phyloP scores from a whole-genome alignment of 37 sponge, comb jelly and placozoan genomes.

The Mnemiopsis leidyi region DNA sequence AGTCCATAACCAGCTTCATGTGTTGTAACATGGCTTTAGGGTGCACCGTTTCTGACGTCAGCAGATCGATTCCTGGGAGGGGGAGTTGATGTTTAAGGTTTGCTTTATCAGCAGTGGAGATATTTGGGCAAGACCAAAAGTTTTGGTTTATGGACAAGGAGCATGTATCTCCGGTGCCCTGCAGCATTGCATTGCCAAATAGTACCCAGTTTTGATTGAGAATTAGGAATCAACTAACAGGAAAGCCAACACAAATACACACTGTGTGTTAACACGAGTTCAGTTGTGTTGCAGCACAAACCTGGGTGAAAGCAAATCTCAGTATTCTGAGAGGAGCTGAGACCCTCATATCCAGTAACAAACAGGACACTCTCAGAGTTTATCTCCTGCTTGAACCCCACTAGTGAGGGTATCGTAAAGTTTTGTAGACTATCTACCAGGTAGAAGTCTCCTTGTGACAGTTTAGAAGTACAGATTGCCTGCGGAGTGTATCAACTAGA shows the following conservation, averaged over 20 bases:
- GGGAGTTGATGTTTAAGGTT: too few relatives aligned
- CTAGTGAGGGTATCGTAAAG: background rate
- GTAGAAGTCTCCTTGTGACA: background rate
- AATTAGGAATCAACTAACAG: too few relatives aligned
- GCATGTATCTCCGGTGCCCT: too few relatives aligned
- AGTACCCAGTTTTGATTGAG: too few relatives aligned
- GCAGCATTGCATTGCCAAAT: too few relatives aligned
- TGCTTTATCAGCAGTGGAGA: too few relatives aligned
- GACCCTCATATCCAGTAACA: constrained; percentile 37
- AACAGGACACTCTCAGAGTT: constrained; percentile 48
- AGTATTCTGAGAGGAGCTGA: constrained; percentile 21
- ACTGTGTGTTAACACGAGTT: too few relatives aligned
- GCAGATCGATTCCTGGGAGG: constrained; percentile 35
- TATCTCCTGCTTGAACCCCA: background rate
- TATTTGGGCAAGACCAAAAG: too few relatives aligned
- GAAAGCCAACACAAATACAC: too few relatives aligned
- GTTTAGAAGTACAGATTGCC: constrained; percentile 21
- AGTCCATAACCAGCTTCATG: constrained; percentile 42
- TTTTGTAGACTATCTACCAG: constrained; percentile 25
- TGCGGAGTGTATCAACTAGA: too few relatives aligned
- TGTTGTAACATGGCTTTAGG: constrained; percentile 17
- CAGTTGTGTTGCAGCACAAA: too few relatives aligned
- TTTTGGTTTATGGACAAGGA: too few relatives aligned
- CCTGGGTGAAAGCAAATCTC: constrained; percentile 62
- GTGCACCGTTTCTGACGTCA: constrained; percentile 15